These are phyloP conservation scores for Paradoxurus hermaphroditus DNA, from an alignment of 2,113 vertebrate species.

Conservation along the genomic window DNA sequence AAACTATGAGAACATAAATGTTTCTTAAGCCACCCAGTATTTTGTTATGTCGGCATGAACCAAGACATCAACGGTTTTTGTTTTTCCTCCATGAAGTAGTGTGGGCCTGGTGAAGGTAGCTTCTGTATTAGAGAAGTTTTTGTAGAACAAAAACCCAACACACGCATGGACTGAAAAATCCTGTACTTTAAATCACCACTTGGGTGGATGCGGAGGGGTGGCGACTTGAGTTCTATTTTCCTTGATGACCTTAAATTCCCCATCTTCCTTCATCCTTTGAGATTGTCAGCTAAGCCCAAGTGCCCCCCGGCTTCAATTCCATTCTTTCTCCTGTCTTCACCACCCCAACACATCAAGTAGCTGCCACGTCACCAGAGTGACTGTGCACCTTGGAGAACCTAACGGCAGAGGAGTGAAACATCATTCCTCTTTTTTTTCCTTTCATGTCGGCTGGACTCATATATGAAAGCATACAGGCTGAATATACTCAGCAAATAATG, in stretches of 20 bases:
- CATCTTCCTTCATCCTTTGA: background rate
- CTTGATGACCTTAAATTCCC: background rate
- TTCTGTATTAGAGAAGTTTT: background rate
- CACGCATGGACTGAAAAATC: background rate
- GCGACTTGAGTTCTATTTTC: background rate
- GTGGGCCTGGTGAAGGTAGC: background rate
- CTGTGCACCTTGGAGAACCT: background rate
- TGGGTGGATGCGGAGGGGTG: rapidly evolving
- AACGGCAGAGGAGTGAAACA: background rate
- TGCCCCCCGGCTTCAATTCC: rapidly evolving
- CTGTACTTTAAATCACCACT: background rate
- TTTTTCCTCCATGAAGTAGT: background rate
- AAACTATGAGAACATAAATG: background rate
- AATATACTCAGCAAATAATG: slow-evolving; percentile 10
- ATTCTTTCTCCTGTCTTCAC: background rate
- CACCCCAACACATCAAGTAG: background rate
- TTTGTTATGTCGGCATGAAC: background rate
- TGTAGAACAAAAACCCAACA: background rate
- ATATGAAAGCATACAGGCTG: background rate
- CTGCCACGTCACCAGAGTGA: background rate
- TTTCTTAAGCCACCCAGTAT: background rate
- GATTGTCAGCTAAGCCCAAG: background rate
- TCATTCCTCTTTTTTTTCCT: background rate
- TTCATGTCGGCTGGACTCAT: background rate
- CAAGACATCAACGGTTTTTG: background rate